Base-by-base conservation (phyloP, 2,888 invertebrate genomes). In the Lamellibrachia satsuma region DNA sequence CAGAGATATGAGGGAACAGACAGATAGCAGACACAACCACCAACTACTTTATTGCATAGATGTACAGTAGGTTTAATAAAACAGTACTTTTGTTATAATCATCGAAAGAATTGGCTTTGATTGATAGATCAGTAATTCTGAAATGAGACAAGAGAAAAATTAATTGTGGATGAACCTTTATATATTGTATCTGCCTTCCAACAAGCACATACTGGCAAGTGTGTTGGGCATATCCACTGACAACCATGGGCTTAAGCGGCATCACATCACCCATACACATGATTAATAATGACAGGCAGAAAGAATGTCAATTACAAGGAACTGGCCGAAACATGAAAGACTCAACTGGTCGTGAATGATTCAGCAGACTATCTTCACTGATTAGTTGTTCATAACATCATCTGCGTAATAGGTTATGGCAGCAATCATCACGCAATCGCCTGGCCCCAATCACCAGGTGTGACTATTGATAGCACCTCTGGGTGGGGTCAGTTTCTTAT, bases 281-380 rank as follows among this genome's bases (percentile, higher is more conserved):
- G 60, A 75, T 75, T 75, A 22, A 22, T 22, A 75, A 75, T 22
- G 22, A 75, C 75, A 75, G 4, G 75, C 75, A 75, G 75, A 75
- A 75, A 75, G 75, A 75, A 75, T 75, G 75, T 75, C 75, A 75
- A n/a, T 75, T 75, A 75, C n/a, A 22, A 75, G 75, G 75, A 75
- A 75, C 2, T 4, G 15, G 22, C 75, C 3, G 75, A 75, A 75
- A 75, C 75, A 15, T 75, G 75, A 75, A 75, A 75, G 22, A 75
- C 75, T 75, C 75, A 15, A 75, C 75, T 3, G n/a, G 22, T 75
- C 75, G 22, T 75, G 75, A 75, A 22, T 75, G 75, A 75, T 75
- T 75, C 75, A 75, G 75, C 75, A 6, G 60, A 75, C 75, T 75
- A n/a, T 15, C 75, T 75, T 6, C 6, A 75, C 75, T 75, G 75